A percentile compares a stretch with the other conserved stretches of the same genome.
Conservation (phyloP, 2,888 invertebrate species). For the Tachina grossa region DNA sequence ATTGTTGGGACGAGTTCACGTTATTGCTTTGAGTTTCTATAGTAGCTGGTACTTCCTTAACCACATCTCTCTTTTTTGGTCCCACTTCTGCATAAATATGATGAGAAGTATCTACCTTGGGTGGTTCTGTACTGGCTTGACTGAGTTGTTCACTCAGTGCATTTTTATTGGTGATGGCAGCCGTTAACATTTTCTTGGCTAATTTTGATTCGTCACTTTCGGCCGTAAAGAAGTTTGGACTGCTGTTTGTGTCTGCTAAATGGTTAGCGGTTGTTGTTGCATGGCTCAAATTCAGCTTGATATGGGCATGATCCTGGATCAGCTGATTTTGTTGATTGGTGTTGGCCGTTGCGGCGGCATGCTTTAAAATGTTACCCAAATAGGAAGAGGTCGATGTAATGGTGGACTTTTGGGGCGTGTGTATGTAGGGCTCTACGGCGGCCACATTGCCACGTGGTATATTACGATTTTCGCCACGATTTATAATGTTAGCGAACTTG, state of each 20-base stretch:
- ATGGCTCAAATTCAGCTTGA: slow-evolving; percentile 70
- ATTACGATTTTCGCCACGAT: slow-evolving; percentile 74
- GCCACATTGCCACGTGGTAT: slow-evolving; percentile 90
- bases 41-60: slow-evolving; percentile 73
- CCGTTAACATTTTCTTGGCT: slow-evolving; percentile 81
- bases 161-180: slow-evolving; percentile 72
- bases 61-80: slow-evolving; percentile 77
- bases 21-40: slow-evolving; percentile 71
- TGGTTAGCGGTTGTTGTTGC: slow-evolving; percentile 72
- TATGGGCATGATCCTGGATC: slow-evolving; percentile 82
- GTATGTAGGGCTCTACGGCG: slow-evolving; percentile 94
- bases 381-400: slow-evolving; percentile 82
- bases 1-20: slow-evolving; percentile 28
- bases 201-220: slow-evolving; percentile 84
- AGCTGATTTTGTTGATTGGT: slow-evolving; percentile 82
- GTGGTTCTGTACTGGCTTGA: slow-evolving; percentile 84
- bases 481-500: slow-evolving; percentile 77
- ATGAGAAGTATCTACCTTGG: slow-evolving; percentile 91
- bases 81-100: slow-evolving; percentile 84
- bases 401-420: slow-evolving; percentile 87
- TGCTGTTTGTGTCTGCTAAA: slow-evolving; percentile 43
- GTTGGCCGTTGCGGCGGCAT: slow-evolving; percentile 81
- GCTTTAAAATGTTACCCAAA: slow-evolving; percentile 80
- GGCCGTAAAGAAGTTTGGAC: slow-evolving; percentile 79
- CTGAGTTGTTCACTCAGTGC: slow-evolving; percentile 65